Evolutionary conservation across 2,888 invertebrate genomes (phyloP), one percentile per base, ranked within the genome.

Genomic region (Hemithea aestivaria): DNA sequence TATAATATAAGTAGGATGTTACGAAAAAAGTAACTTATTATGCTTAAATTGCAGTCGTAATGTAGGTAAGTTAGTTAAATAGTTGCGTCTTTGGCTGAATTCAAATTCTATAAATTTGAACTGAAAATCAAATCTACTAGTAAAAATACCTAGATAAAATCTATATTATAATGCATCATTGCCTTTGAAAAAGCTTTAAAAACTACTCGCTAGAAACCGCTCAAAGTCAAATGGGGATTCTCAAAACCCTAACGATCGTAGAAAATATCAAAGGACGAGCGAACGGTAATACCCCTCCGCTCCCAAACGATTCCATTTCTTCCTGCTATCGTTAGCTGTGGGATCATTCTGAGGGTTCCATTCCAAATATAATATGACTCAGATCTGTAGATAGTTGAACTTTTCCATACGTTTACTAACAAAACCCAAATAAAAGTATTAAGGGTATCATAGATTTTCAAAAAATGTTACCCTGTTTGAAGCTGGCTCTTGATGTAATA

Each of bases 181-280:
- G 8, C 8, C 8, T 5, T 8, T 8, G n/a, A n/a, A 8, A 24
- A 7, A 22, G 2, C 7, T 29, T n/a, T 20, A 21, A 11, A 6
- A 26, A 7, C 25, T 20, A 22, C 22, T n/a, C 2, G 8, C 8
- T 5, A 8, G 22, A 16, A 10, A 27, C 26, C 20, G 7, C 33
- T 20, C 35, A 35, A 24, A 29, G 28, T 24, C 10, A 28, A 27
- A 27, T 23, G 12, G 22, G 23, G 16, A 4, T 6, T 2, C 8
- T 20, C n/a, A 6, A 16, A 22, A 16, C 7, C 10, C 10, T 35
- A 35, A 35, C 28, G 35, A 35, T 28, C 24, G 23, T 9, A 12
- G 24, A 27, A 28, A 35, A 35, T 35, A 29, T 35, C 35, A 35
- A 35, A 35, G 28, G 28, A 7, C 29, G 24, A 35, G 23, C 23